Conservation (phyloP, 37 sponge, comb jelly and placozoan species). For the Chondrilla cf. caribensis region DNA sequence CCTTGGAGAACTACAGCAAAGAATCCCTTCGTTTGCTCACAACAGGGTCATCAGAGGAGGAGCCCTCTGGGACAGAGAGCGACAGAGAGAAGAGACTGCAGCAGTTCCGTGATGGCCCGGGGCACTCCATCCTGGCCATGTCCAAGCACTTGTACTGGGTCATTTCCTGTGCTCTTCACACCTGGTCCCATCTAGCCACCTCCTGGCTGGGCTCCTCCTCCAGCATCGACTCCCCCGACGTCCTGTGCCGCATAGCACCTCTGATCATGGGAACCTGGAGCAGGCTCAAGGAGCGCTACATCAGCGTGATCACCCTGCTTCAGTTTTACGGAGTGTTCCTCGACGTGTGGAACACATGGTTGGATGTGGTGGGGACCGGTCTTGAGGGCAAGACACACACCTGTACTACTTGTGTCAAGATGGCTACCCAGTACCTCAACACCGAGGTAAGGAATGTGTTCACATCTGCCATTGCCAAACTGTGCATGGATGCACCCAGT, state of each 20-base stretch:
- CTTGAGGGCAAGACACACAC: neutral
- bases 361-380: neutral
- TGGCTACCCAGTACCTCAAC: neutral
- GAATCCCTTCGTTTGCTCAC: constrained; percentile 9
- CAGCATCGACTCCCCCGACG: too few relatives aligned
- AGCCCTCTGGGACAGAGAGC: constrained; percentile 24
- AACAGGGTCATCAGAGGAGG: constrained; percentile 12
- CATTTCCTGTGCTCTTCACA: neutral
- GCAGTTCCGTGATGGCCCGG: neutral
- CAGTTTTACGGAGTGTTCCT: constrained; percentile 12
- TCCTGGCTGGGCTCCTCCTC: neutral
- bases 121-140: neutral
- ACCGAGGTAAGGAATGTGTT: neutral
- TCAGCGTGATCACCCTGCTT: neutral
- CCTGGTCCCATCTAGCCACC: neutral
- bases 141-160: neutral
- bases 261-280: neutral
- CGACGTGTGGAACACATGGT: constrained; percentile 3
- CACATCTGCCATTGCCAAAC: neutral
- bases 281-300: neutral
- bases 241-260: neutral
- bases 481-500: neutral
- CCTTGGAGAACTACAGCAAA: constrained; percentile 11
- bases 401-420: neutral
- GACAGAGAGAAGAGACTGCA: constrained; percentile 18